These are phyloP conservation scores for Raja brachyura DNA, from an alignment of 2,113 vertebrate species.

Conservation along the genomic window DNA sequence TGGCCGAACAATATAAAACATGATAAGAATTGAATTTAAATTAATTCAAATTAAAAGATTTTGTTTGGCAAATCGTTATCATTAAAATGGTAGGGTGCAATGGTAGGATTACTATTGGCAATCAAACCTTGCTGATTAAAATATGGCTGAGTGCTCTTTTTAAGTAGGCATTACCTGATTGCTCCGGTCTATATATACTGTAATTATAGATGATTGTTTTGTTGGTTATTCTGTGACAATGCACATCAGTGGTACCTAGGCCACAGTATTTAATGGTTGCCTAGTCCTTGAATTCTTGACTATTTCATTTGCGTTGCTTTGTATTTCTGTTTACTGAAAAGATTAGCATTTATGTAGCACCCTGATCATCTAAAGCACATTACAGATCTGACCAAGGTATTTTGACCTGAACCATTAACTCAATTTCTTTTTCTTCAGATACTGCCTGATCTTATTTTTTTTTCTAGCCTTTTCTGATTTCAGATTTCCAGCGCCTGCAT, in stretches of 20 bases:
- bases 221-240: not conserved
- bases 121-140: not conserved
- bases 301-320: not conserved
- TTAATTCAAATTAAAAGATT: conserved; percentile 77
- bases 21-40: conserved; percentile 52
- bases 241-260: not conserved
- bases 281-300: not conserved
- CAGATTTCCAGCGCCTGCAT: no score
- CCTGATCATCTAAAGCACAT: no score
- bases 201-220: not conserved
- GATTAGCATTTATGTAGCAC: no score
- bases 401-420: no score
- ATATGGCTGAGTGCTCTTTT: not conserved
- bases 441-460: no score
- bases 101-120: not conserved
- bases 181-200: no score
- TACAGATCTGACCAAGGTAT: no score
- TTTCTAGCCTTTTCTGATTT: no score
- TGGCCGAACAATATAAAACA: conserved; percentile 74
- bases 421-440: no score
- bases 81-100: conserved; percentile 2
- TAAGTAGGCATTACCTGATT: not conserved
- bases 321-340: not conserved
- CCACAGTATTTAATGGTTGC: not conserved
- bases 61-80: conserved; percentile 57